Evolutionary conservation across 2,113 vertebrate genomes (phyloP).

Genomic region (Chionomys nivalis): DNA sequence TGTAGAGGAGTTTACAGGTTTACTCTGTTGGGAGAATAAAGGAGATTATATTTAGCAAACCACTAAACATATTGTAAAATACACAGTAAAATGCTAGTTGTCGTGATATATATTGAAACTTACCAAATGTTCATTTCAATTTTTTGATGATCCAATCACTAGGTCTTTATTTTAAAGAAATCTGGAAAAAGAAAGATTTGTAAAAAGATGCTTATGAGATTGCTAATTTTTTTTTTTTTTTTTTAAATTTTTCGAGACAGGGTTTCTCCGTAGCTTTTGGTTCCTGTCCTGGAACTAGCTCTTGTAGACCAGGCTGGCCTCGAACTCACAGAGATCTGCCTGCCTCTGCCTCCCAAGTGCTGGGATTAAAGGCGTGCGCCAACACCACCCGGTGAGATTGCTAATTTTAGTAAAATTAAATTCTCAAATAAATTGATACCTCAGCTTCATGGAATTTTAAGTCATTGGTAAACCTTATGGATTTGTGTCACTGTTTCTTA

Average conservation of each 20-base stretch:
- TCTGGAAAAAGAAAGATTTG: not conserved
- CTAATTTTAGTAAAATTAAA: not conserved
- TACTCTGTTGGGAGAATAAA: not conserved
- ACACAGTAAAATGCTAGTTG: not conserved
- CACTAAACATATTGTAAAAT: not conserved
- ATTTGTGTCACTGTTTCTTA: not conserved
- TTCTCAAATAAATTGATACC: not conserved
- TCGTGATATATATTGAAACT: not conserved
- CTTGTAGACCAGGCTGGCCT: no score
- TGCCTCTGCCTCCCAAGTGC: no score
- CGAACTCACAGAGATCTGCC: no score
- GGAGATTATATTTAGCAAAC: not conserved
- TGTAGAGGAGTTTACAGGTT: not conserved
- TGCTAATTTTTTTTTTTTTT: not conserved
- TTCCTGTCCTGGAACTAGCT: no score
- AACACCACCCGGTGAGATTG: no score
- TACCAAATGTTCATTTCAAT: not conserved
- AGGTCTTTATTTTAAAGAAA: constrained; percentile 8
- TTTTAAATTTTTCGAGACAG: no score
- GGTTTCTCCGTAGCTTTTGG: no score
- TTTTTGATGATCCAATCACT: not conserved
- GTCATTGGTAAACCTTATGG: not conserved
- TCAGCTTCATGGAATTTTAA: not conserved
- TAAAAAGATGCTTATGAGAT: not conserved
- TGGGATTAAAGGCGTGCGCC: no score